Percentiles rank a stretch among this genome's conserved stretches.
phyloP scores from a whole-genome alignment of 2,113 vertebrate species.

The Myotis brandtii region DNA sequence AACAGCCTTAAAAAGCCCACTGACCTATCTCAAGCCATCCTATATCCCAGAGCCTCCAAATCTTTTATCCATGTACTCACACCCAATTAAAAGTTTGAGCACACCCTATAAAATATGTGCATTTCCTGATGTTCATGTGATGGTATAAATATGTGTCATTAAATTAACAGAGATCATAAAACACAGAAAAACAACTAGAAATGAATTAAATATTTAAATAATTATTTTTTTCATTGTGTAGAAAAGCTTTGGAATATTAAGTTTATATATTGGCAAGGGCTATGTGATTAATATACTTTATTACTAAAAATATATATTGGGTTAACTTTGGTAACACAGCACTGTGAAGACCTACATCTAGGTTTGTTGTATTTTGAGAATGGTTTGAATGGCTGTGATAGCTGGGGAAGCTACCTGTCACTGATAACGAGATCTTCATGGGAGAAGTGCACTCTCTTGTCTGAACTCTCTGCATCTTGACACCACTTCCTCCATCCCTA shows the following conservation, averaged over 20 bases:
- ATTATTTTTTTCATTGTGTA: neutral
- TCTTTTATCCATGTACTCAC: neutral
- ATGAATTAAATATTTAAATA: slow-evolving; percentile 14
- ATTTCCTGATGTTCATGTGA: neutral
- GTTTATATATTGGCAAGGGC: neutral
- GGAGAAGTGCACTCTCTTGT: neutral
- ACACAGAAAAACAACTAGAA: neutral
- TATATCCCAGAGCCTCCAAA: neutral
- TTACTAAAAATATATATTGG: neutral
- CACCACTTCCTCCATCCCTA: neutral
- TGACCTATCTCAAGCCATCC: neutral
- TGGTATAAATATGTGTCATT: neutral
- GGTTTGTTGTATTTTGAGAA: neutral
- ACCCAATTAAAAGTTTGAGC: neutral
- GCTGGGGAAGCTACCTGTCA: neutral
- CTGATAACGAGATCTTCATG: fast-evolving
- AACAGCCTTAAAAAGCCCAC: neutral
- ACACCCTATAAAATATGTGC: neutral
- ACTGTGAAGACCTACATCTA: neutral
- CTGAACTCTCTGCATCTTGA: neutral
- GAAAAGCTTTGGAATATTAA: slow-evolving; percentile 49
- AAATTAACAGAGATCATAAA: neutral
- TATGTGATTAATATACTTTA: neutral
- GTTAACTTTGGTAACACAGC: neutral
- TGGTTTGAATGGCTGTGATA: neutral